Evolutionary conservation across 2,888 invertebrate genomes (phyloP).

Genomic region (Scaptomyza cyrtandrae): DNA sequence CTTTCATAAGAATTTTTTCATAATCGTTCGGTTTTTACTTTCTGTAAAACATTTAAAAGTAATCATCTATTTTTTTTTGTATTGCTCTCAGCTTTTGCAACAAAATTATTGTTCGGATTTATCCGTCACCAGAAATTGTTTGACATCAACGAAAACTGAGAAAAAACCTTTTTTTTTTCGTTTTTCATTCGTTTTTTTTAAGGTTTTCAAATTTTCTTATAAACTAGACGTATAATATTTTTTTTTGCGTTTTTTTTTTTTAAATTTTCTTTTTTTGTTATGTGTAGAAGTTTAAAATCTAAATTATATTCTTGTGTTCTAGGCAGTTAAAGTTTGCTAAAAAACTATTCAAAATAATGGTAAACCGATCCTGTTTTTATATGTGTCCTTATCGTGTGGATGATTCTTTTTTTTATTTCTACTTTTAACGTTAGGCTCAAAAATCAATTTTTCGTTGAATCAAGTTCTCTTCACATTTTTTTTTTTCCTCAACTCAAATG

Average conservation of each 20-base stretch:
- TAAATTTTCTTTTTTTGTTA: conserved; percentile 19
- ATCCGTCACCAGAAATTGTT: conserved; percentile 54
- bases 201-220: conserved; percentile 6
- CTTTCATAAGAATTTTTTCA: conserved; percentile 3
- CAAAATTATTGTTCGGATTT: conserved; percentile 17
- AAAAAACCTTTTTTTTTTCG: conserved; percentile 22
- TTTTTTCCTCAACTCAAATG: conserved; percentile 29
- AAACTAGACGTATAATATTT: conserved; percentile 3
- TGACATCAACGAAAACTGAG: conserved; percentile 51
- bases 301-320: conserved; percentile 74
- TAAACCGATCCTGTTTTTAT: conserved; percentile 51
- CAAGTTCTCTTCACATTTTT: conserved; percentile 4
- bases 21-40: conserved; percentile 1
- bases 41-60: conserved; percentile 41
- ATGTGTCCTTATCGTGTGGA: conserved; percentile 40
- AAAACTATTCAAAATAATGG: conserved; percentile 64
- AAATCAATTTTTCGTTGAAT: conserved; percentile 52
- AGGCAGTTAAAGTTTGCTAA: conserved; percentile 77
- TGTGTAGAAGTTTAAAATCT: conserved; percentile 58
- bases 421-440: conserved; percentile 57
- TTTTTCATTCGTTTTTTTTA: conserved; percentile 1
- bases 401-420: conserved; percentile 13
- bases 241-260: conserved; percentile 16
- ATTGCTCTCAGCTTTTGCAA: conserved; percentile 46
- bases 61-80: conserved; percentile 22